Conservation (phyloP, 2,888 invertebrate species). For the Plebejus argus region DNA sequence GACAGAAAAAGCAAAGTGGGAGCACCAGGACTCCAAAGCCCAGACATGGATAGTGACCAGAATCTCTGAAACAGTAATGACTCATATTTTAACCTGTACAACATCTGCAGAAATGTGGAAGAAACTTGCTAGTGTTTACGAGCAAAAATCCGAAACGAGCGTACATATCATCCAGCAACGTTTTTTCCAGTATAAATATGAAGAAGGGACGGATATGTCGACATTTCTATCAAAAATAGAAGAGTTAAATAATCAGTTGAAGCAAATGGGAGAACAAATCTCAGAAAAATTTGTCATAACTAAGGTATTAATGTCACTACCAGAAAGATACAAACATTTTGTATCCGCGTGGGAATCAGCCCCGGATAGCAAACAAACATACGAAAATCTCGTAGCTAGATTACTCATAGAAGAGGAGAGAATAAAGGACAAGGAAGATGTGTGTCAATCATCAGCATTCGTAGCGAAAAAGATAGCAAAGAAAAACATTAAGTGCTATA, state of each 20-base stretch:
- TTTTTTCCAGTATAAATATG: conserved; percentile 48
- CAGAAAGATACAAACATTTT: conserved; percentile 52
- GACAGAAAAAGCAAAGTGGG: conserved; percentile 40
- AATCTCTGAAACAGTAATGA: conserved; percentile 47
- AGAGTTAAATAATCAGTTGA: conserved; percentile 45
- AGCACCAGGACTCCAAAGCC: conserved; percentile 45
- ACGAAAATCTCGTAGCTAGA: conserved; percentile 36
- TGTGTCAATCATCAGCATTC: neutral
- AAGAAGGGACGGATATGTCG: conserved; percentile 44
- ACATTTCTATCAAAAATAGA: conserved; percentile 47
- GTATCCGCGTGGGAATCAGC: conserved; percentile 50
- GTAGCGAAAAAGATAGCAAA: neutral
- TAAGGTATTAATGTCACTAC: conserved; percentile 49
- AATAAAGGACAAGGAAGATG: conserved; percentile 1
- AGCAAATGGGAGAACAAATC: conserved; percentile 46
- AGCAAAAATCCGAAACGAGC: conserved; percentile 51
- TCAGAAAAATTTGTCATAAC: conserved; percentile 49
- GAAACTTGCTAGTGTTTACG: conserved; percentile 48
- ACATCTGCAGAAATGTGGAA: conserved; percentile 48
- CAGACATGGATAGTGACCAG: conserved; percentile 46
- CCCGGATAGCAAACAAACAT: conserved; percentile 43
- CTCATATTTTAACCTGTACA: conserved; percentile 46
- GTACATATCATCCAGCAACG: conserved; percentile 51
- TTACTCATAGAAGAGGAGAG: conserved; percentile 4
- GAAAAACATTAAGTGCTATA: conserved; percentile 11